Percentiles rank a stretch among this genome's conserved stretches.
phyloP scores from a whole-genome alignment of 2,797 vertebrate species.

The Helicolenus hilgendorfi region DNA sequence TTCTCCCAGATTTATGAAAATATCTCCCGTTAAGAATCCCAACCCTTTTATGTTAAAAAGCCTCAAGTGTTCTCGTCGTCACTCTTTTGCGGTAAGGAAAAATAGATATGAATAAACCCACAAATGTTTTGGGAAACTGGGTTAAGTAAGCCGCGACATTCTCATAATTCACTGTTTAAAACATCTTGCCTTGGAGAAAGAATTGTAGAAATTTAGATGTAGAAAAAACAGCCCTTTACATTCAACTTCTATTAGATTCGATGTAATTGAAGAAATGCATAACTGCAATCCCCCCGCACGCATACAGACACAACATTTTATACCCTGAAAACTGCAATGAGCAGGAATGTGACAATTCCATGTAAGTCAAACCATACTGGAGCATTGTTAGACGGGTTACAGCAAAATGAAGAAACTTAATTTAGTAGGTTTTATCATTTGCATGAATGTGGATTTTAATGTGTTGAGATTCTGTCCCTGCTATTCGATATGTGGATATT shows the following conservation, averaged over 20 bases:
- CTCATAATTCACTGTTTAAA: slow-evolving; percentile 26
- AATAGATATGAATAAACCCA: background rate
- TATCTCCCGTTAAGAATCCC: background rate
- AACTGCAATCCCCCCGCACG: background rate
- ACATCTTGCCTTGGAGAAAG: slow-evolving; percentile 22
- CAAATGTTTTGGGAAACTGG: slow-evolving; percentile 52
- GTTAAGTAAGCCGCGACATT: background rate
- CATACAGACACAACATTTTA: background rate
- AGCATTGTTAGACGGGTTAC: slow-evolving; percentile 35
- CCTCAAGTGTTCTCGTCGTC: background rate
- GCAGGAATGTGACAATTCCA: slow-evolving; percentile 3
- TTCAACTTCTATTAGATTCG: slow-evolving; percentile 10
- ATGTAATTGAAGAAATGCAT: background rate
- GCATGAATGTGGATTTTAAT: slow-evolving; percentile 74
- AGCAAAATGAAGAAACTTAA: slow-evolving; percentile 87
- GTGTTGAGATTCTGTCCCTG: slow-evolving; percentile 27
- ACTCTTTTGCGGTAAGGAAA: background rate
- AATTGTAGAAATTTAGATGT: slow-evolving; percentile 32
- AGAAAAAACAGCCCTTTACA: background rate
- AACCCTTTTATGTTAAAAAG: background rate
- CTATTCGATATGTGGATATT: slow-evolving; percentile 60
- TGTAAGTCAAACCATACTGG: slow-evolving; percentile 22
- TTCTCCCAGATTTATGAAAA: background rate
- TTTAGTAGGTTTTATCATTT: slow-evolving; percentile 74
- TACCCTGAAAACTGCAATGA: slow-evolving; percentile 29